Base-by-base conservation (phyloP, 2,888 invertebrate species). In the Periphyllus acericola region DNA sequence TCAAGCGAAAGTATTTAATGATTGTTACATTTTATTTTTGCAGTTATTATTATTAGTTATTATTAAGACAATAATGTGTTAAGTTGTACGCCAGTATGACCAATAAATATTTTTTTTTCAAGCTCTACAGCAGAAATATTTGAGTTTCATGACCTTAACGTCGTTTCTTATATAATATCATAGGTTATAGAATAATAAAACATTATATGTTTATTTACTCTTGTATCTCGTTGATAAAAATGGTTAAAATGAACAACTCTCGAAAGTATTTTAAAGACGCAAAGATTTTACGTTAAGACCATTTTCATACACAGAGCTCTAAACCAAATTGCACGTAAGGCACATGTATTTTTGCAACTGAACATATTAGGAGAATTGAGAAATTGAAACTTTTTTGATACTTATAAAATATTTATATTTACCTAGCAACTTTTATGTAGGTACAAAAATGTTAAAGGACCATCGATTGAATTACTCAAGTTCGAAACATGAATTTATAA, bases 161-260 rank as follows among this genome's bases (percentile, higher is more conserved):
- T 19, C 34, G 21, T 34, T 0, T 72, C 34, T 36, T 68, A 21
- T 34, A 72, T 34, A 72, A 32, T 80, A 34, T 29, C 3, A 66
- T 40, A 60, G 14, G n/a, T 29, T 4, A 66, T 40, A 60, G 14
- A 60, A 60, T 60, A 60, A 34, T 46, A 60, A 60, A 78, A 34
- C 25, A 79, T 60, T 60, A 60, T 21, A 79, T 14, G 1, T 79
- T 60, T 79, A 79, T 79, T 60, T 79, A 60, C 60, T 25, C 79
- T 11, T 34, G 25, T 60, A 34, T 60, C 79, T 60, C n/a, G n/a
- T 3, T 1, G 14, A 75, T n/a, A 75, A n/a, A n/a, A 75, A 75
- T 40, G n/a, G 25, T 46, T 46, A 74, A 19, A 74, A 74, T 25
- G 40, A 74, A 60, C 34, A 36, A 79, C 60, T 79, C 60, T 60